phyloP scores from a whole-genome alignment of 2,113 vertebrate genomes.

The Helogale parvula region DNA sequence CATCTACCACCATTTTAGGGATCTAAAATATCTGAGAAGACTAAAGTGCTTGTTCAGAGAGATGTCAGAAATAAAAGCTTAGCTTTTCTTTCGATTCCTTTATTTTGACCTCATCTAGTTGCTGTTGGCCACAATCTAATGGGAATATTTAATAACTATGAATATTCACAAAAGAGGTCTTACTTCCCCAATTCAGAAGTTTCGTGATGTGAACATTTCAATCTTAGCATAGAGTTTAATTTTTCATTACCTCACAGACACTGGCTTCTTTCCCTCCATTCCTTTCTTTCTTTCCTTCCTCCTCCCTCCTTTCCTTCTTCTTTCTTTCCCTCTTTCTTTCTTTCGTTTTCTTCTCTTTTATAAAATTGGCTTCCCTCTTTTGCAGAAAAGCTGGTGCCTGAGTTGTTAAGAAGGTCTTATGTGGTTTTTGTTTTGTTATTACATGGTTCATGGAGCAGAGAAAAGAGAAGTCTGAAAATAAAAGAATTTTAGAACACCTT shows the following conservation, averaged over 20 bases:
- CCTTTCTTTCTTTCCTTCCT: not conserved
- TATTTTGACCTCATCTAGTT: not conserved
- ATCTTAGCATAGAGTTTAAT: not conserved
- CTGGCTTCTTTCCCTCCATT: not conserved
- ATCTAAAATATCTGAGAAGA: not conserved
- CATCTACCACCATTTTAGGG: not conserved
- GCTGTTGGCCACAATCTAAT: fast-evolving
- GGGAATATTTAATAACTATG: not conserved
- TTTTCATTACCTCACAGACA: not conserved
- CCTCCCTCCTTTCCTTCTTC: not conserved
- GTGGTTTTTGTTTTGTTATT: conserved; percentile 36
- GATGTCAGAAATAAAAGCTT: not conserved
- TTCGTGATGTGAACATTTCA: not conserved
- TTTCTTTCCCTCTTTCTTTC: not conserved
- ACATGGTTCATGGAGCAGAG: conserved; percentile 14
- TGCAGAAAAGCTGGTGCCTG: not conserved
- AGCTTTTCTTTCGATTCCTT: not conserved
- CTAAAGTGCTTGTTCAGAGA: not conserved
- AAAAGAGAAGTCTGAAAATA: conserved; percentile 36
- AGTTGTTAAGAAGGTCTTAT: not conserved
- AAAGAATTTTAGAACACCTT: conserved; percentile 12
- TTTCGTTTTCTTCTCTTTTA: not conserved
- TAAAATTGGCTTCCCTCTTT: not conserved
- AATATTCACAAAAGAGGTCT: not conserved
- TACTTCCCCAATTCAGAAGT: not conserved